These are phyloP conservation scores for Lanistes nyassanus DNA, from an alignment of 1,140 invertebrate genomes.

Conservation along the genomic window DNA sequence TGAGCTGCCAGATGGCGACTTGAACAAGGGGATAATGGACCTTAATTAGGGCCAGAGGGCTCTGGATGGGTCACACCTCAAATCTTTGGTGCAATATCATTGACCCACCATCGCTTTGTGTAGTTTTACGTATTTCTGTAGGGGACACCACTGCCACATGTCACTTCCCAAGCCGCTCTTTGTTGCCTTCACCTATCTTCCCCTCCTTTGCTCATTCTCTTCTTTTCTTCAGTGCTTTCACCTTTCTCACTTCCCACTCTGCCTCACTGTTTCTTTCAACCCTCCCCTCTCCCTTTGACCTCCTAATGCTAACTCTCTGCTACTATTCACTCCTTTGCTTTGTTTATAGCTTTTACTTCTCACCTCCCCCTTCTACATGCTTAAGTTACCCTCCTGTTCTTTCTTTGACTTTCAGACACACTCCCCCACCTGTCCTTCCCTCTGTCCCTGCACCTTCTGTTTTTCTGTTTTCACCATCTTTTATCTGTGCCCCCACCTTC, in stretches of 20 bases:
- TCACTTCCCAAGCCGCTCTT: background rate
- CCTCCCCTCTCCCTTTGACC: background rate
- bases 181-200: background rate
- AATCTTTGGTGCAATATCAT: no score
- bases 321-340: background rate
- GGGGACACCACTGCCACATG: no score
- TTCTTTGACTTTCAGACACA: background rate
- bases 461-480: background rate
- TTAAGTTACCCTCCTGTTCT: background rate
- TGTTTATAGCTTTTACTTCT: background rate
- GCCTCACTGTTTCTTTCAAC: background rate
- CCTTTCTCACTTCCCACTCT: background rate
- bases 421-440: background rate
- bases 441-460: background rate
- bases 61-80: no score
- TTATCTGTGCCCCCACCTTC: no score
- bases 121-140: no score
- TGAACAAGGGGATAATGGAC: no score
- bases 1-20: no score
- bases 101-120: no score
- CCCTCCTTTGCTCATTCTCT: conserved; percentile 1
- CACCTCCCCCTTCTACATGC: background rate
- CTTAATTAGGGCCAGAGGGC: no score
- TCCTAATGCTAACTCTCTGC: background rate
- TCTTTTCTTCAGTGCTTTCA: background rate